Conservation (phyloP, 2,888 invertebrate species). For the Panopea generosa region DNA sequence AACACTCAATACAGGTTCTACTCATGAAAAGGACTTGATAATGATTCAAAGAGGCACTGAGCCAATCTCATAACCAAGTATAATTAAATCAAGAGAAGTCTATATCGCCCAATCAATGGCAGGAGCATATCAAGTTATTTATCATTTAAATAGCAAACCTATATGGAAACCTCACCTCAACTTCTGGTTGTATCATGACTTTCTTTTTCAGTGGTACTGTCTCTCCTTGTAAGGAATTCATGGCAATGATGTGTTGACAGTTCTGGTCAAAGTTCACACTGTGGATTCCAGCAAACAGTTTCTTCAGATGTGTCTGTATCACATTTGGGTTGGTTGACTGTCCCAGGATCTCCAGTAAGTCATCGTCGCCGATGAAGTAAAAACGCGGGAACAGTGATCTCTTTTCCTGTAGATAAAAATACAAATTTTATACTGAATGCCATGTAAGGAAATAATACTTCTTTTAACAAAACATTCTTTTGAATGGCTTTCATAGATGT, state of each 20-base stretch:
- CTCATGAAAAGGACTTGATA: no score
- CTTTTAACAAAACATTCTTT: no score
- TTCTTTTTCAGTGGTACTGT: slow-evolving; percentile 89
- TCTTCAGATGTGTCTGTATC: slow-evolving; percentile 97
- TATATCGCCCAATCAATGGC: no score
- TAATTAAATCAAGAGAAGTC: no score
- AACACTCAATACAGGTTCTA: no score
- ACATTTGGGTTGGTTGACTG: slow-evolving; percentile 95
- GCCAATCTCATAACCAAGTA: no score
- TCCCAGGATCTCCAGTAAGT: slow-evolving; percentile 97
- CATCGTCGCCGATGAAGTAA: slow-evolving; percentile 99
- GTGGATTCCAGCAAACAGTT: slow-evolving; percentile 92
- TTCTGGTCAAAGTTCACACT: slow-evolving; percentile 89
- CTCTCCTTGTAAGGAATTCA: slow-evolving; percentile 92
- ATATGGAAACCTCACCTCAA: slow-evolving; percentile 93
- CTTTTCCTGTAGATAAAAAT: slow-evolving; percentile 90
- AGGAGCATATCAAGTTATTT: no score
- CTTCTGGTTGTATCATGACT: slow-evolving; percentile 90
- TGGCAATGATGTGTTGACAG: slow-evolving; percentile 88
- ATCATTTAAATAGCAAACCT: no score
- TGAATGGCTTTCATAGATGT: no score
- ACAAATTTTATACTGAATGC: neutral
- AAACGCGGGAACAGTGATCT: slow-evolving; percentile 97
- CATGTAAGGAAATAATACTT: no score
- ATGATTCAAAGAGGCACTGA: no score